Evolutionary conservation across 2,113 vertebrate genomes (phyloP).

Genomic region (Notiomystis cincta): DNA sequence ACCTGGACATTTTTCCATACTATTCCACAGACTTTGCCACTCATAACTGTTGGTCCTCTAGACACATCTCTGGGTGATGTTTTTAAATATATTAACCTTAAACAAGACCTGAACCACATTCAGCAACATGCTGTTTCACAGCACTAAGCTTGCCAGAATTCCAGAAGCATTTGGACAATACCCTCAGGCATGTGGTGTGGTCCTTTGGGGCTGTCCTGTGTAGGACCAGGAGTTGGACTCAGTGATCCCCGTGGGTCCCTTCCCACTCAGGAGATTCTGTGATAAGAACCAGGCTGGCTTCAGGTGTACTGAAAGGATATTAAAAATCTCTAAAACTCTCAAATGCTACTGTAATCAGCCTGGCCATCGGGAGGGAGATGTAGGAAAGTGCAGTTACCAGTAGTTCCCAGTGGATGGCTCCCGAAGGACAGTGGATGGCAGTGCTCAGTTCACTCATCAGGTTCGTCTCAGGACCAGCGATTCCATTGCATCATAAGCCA

Average conservation of each 20-base stretch:
- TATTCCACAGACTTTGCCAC: neutral
- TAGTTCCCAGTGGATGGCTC: neutral
- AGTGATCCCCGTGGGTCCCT: neutral
- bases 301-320: neutral
- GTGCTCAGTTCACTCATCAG: neutral
- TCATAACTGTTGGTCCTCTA: neutral
- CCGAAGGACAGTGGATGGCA: neutral
- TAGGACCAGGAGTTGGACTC: neutral
- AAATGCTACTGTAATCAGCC: neutral
- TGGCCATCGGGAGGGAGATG: accelerated
- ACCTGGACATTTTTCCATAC: neutral
- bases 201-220: neutral
- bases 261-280: neutral
- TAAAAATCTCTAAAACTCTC: neutral
- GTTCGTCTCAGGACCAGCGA: accelerated
- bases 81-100: neutral
- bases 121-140: neutral
- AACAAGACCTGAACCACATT: neutral
- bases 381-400: neutral
- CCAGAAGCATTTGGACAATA: neutral
- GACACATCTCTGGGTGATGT: neutral
- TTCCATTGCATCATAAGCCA: neutral
- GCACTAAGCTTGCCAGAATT: neutral
- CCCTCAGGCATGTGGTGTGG: neutral
- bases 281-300: neutral